Base-by-base conservation (phyloP, 2,797 vertebrate species). In the Chrosomus eos region DNA sequence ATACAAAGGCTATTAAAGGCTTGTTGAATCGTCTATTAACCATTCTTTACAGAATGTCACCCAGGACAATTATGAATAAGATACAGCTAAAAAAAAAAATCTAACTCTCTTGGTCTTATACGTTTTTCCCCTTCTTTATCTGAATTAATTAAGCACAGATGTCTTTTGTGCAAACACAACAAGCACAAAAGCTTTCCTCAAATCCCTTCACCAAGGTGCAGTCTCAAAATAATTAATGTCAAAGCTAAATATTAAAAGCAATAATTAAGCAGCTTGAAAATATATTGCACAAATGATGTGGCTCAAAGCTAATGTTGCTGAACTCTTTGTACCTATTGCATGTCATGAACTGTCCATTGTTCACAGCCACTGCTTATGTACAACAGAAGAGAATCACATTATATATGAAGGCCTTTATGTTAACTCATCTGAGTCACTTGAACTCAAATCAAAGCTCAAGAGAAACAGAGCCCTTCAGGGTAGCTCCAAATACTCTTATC, bases 1-100 rank as follows among this genome's bases (percentile, higher is more conserved):
- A 90, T 90, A 84, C 70, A 82, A 87, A 87, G 84, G 90, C 90
- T 87, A 92, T 92, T 91, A 88, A 92, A 92, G 62, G 75, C 76
- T 60, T 84, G 83, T 79, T 72, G 53, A 62, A 91, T 90, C 48
- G 81, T 81, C 87, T 81, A 51, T 88, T 78, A 85, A 82, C 88
- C 87, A 66, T 73, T 87, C 80, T 90, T 86, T 84, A 80, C 78
- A 62, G 78, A 86, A 73, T 73, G 48, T 62, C 74, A 79, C 75
- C 38, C 43, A 74, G 62, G 58, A 74, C 53, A 45, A 79, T 66
- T 75, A 28, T 84, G 36, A 66, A 73, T 31, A 73, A 72, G 48
- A 60, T 71, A 71, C 1, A 1, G 7, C 26, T 28, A 38, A 38
- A 72, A 70, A 72, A 58, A n/a, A 0, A 40, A 9, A 31, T 67